phyloP scores from a whole-genome alignment of 2,113 vertebrate genomes.

The Setophaga petechia region DNA sequence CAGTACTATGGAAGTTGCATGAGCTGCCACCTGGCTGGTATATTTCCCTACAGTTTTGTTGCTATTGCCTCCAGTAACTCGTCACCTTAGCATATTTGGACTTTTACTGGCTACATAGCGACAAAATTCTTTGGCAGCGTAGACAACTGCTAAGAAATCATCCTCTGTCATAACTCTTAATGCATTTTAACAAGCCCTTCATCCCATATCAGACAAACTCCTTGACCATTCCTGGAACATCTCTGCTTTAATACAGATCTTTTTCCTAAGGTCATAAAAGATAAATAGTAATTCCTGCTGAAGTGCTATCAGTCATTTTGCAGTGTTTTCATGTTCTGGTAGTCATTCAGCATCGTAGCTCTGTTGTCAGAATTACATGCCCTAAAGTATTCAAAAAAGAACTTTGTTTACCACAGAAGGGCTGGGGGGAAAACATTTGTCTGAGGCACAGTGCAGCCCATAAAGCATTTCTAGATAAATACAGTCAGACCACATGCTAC shows the following conservation, averaged over 20 bases:
- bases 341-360: neutral
- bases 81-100: neutral
- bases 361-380: neutral
- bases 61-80: neutral
- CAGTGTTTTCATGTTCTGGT: neutral
- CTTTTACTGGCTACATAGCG: neutral
- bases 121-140: neutral
- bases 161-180: neutral
- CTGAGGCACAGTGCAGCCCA: neutral
- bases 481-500: neutral
- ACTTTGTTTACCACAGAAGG: neutral
- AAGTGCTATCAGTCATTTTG: neutral
- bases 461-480: neutral
- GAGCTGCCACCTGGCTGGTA: neutral
- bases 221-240: neutral
- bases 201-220: neutral
- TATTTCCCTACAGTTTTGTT: neutral
- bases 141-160: neutral
- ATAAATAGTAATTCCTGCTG: neutral
- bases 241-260: neutral
- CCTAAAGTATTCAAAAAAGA: neutral
- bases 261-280: neutral
- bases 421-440: neutral
- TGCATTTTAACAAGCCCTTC: slow-evolving; percentile 22
- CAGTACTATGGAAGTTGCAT: neutral